Evolutionary conservation across 1,140 invertebrate genomes (phyloP).

Genomic region (Dreissena polymorpha): DNA sequence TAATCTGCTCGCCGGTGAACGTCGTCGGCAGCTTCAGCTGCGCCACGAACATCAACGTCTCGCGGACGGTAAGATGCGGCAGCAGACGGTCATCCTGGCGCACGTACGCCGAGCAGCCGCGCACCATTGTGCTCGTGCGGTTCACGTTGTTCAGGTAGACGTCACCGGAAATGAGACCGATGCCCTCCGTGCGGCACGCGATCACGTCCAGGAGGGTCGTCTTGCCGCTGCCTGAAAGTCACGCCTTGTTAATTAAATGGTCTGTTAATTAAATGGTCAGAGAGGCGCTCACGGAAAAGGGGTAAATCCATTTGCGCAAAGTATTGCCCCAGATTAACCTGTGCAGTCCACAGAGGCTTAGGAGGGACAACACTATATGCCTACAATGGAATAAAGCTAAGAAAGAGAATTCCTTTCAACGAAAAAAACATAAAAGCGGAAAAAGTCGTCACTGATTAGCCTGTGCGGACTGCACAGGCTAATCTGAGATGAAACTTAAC

Average conservation of each 20-base stretch:
- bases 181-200: constrained; percentile 61
- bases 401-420: too few species aligned
- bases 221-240: constrained; percentile 73
- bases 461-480: too few species aligned
- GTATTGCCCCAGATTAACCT: too few species aligned
- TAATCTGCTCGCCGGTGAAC: constrained; percentile 59
- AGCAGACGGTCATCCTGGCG: constrained; percentile 74
- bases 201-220: constrained; percentile 74
- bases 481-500: too few species aligned
- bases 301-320: too few species aligned
- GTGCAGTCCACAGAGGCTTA: too few species aligned
- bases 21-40: constrained; percentile 72
- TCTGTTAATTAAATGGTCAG: too few species aligned
- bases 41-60: constrained; percentile 76
- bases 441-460: too few species aligned
- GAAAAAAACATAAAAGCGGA: too few species aligned
- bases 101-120: constrained; percentile 70
- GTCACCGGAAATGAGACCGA: constrained; percentile 62
- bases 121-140: constrained; percentile 64
- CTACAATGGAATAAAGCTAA: too few species aligned
- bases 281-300: too few species aligned
- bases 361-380: too few species aligned
- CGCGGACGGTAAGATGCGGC: constrained; percentile 69
- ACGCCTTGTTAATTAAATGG: background rate
- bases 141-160: constrained; percentile 68